Evolutionary conservation across 2,888 invertebrate species (phyloP).

Genomic region (Ligdia adustata): DNA sequence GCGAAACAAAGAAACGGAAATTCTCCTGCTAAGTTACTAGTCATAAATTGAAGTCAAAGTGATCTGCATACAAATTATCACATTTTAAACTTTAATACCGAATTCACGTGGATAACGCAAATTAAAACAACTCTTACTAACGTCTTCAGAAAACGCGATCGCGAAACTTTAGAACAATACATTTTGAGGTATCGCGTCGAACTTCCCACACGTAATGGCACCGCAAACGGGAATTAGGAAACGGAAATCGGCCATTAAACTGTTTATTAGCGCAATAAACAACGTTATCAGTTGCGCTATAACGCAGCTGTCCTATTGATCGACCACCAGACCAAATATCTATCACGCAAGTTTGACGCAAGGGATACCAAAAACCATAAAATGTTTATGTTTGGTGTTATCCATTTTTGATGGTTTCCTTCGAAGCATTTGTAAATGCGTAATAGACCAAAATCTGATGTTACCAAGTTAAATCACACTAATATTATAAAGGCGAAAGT

Average conservation of each 20-base stretch:
- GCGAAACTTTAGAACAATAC: slow-evolving; percentile 12
- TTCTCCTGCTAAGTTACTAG: no score
- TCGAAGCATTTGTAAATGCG: no score
- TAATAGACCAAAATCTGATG: no score
- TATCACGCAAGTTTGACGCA: slow-evolving; percentile 54
- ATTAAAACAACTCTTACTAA: slow-evolving; percentile 23
- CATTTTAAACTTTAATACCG: slow-evolving; percentile 20
- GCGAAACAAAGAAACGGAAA: no score
- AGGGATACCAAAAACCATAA: slow-evolving; percentile 45
- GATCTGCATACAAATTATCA: no score
- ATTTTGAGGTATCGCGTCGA: slow-evolving; percentile 19
- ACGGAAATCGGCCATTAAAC: slow-evolving; percentile 44
- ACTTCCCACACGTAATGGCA: slow-evolving; percentile 35
- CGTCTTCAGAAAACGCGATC: slow-evolving; percentile 29
- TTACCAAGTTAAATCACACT: no score
- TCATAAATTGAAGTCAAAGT: no score
- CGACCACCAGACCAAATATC: slow-evolving; percentile 39
- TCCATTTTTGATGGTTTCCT: slow-evolving; percentile 16
- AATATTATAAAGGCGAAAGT: no score
- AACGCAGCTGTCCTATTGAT: slow-evolving; percentile 45
- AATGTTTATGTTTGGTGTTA: slow-evolving; percentile 38
- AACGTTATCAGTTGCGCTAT: slow-evolving; percentile 40
- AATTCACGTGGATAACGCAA: slow-evolving; percentile 25
- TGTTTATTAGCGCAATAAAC: slow-evolving; percentile 52
- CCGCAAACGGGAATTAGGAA: slow-evolving; percentile 31